Base-by-base conservation (phyloP, 2,797 vertebrate species). In the Leptodactylus fallax region DNA sequence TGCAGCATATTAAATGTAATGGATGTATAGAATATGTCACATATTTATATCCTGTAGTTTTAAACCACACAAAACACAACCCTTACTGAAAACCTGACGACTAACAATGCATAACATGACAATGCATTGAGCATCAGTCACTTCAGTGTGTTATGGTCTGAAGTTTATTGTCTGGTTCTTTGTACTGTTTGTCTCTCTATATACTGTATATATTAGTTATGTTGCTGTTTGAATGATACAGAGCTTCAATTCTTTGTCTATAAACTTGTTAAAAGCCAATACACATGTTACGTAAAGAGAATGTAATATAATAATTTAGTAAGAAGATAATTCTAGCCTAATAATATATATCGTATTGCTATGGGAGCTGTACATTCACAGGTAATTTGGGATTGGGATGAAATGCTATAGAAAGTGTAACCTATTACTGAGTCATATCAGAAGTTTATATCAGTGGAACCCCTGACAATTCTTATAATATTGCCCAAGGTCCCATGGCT, bases 1-100 rank as follows among this genome's bases (percentile, higher is more conserved):
- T 10, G 17, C 60, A 9, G 6, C 19, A 5, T 10, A n/a, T 47
- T n/a, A n/a, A 14, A n/a, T 63, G 21, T 61, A 60, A 14, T 2
- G 16, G 47, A 74, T 74, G 19, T 60, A 36, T 36, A 36, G 9
- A 72, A 14, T 84, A 23, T 45, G 53, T n/a, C 9, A 10, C 13
- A 25, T 76, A 0, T 92, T 91, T 91, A 95, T 96, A 95, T 95
- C 94, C 94, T 96, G 95, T 95, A 95, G 94, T 95, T 96, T 95
- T 95, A 94, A 95, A 95, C 90, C 92, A 91, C 92, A 91, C 79
- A 87, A 60, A 93, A 92, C 94, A 94, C 94, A 90, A 92, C 91
- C 94, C 92, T 93, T 94, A 94, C 94, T 93, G 91, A 93, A 93
- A 92, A 93, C 94, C 93, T 91, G 92, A 93, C 91, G 92, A 85